These are phyloP conservation scores for Sapayoa aenigma DNA, from an alignment of 2,113 vertebrate species.

Conservation along the genomic window DNA sequence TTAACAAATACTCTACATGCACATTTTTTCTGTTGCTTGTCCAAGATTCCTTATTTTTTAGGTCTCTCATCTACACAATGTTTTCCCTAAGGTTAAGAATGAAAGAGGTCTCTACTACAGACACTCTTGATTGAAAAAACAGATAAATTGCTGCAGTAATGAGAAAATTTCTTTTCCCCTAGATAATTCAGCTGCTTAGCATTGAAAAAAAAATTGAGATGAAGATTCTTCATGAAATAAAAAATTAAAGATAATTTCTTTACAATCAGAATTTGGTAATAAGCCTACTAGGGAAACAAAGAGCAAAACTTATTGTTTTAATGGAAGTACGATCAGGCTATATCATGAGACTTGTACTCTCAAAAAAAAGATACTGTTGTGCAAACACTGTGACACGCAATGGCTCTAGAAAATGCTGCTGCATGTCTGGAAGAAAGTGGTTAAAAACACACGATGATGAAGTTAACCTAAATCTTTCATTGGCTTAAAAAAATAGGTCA, in stretches of 20 bases:
- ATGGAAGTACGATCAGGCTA: not conserved
- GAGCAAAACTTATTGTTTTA: not conserved
- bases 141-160: slow-evolving; percentile 65
- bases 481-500: slow-evolving; percentile 69
- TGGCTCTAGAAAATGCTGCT: slow-evolving; percentile 10
- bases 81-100: slow-evolving; percentile 57
- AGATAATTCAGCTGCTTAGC: slow-evolving; percentile 21
- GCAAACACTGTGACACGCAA: not conserved
- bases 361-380: not conserved
- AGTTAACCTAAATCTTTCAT: slow-evolving; percentile 68
- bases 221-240: slow-evolving; percentile 1
- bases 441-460: slow-evolving; percentile 59
- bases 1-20: not conserved
- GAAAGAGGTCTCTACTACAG: slow-evolving; percentile 50
- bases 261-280: not conserved
- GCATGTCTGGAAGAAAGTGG: slow-evolving; percentile 44
- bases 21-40: not conserved
- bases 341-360: not conserved
- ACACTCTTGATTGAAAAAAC: slow-evolving; percentile 56
- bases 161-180: slow-evolving; percentile 52
- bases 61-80: slow-evolving; percentile 17
- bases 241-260: not conserved
- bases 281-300: not conserved
- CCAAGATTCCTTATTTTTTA: slow-evolving; percentile 23
- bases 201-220: not conserved